These are phyloP conservation scores for Hedya salicella DNA, from an alignment of 2,888 invertebrate genomes.

Conservation along the genomic window DNA sequence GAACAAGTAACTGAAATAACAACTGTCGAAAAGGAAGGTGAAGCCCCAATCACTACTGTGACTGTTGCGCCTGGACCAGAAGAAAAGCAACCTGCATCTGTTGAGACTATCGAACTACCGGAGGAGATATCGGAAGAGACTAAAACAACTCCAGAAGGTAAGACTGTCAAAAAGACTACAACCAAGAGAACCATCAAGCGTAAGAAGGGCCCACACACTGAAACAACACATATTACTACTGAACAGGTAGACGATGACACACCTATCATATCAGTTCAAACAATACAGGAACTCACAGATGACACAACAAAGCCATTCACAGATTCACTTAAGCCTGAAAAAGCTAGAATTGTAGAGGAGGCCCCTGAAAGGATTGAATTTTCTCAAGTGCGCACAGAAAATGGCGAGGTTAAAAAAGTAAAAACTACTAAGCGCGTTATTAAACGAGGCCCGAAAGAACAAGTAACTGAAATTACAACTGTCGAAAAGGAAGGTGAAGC, in stretches of 20 bases:
- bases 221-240: not conserved
- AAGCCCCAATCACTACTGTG: not conserved
- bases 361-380: no score
- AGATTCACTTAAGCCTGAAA: no score
- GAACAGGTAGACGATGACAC: not conserved
- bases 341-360: no score
- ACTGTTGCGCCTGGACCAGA: not conserved
- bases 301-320: no score
- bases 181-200: not conserved
- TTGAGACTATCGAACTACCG: not conserved
- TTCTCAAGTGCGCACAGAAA: no score
- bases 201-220: not conserved
- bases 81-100: not conserved
- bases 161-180: not conserved
- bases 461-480: constrained; percentile 53
- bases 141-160: not conserved
- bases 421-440: constrained; percentile 49
- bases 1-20: not conserved
- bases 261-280: not conserved
- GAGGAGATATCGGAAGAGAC: not conserved
- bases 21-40: not conserved
- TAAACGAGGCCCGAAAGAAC: constrained; percentile 48
- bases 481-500: constrained; percentile 50
- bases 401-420: not conserved
- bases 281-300: not conserved